Conservation (phyloP, 2,113 vertebrate genomes). For the Thalassoma bifasciatum region DNA sequence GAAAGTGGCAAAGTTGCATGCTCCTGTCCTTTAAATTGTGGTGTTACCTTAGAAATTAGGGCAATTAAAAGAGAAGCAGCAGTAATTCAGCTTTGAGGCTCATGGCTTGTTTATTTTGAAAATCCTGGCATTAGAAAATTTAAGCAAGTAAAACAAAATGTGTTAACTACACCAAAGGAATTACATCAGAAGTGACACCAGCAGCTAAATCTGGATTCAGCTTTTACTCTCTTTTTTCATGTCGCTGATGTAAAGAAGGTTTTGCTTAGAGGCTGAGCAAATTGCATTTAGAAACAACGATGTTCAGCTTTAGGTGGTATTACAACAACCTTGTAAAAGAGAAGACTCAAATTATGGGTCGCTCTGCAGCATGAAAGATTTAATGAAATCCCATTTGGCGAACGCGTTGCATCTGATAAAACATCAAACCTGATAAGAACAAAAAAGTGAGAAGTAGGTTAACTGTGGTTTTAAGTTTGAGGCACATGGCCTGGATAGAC, state of each 20-base stretch:
- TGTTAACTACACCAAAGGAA: background rate
- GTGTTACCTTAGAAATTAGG: background rate
- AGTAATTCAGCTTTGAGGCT: background rate
- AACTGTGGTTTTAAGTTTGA: conserved; percentile 12
- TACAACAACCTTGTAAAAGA: background rate
- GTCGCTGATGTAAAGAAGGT: conserved; percentile 5
- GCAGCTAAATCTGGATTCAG: conserved; percentile 2
- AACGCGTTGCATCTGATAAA: conserved; percentile 21
- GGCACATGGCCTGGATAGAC: background rate
- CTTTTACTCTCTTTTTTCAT: background rate
- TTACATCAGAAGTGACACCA: conserved; percentile 1
- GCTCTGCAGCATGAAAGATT: conserved; percentile 3
- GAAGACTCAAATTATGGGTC: background rate
- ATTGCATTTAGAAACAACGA: background rate
- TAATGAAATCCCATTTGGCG: conserved; percentile 16
- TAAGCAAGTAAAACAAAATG: background rate
- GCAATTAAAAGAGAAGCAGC: background rate
- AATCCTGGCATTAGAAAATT: background rate
- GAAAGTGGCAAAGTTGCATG: conserved; percentile 15
- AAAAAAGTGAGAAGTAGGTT: conserved; percentile 32
- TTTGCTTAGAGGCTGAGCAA: background rate
- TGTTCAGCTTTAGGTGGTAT: background rate
- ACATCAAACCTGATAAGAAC: background rate
- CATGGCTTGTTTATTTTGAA: background rate
- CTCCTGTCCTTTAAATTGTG: conserved; percentile 19